Conservation (phyloP, 1,140 invertebrate genomes). For the Zaprionus ghesquierei region DNA sequence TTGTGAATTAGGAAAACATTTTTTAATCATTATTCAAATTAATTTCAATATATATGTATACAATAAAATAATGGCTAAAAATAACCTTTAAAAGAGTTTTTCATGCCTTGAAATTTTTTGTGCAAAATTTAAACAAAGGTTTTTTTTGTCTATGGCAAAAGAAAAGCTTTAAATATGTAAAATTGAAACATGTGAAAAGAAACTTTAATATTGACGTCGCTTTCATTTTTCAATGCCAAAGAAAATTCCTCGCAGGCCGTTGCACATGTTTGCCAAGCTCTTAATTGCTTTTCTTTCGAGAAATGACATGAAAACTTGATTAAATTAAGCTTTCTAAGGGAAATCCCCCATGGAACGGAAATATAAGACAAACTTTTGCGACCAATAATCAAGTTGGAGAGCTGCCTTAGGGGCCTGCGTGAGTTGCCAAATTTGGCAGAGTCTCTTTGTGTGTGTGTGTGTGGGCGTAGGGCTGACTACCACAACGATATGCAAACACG, state of each 20-base stretch:
- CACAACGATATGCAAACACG: slow-evolving; percentile 6
- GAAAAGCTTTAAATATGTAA: no score
- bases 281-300: background rate
- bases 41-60: background rate
- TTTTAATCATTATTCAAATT: no score
- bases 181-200: no score
- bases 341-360: background rate
- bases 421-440: slow-evolving; percentile 14
- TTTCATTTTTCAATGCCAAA: no score
- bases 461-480: slow-evolving; percentile 11
- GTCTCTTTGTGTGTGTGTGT: slow-evolving; percentile 1
- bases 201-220: no score
- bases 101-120: no score
- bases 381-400: slow-evolving; percentile 18
- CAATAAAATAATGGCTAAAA: background rate
- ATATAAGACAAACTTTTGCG: slow-evolving; percentile 4
- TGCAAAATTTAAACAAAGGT: no score
- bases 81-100: background rate
- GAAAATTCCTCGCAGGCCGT: no score
- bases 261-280: background rate
- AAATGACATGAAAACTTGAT: background rate
- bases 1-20: no score
- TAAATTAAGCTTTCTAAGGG: background rate
- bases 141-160: no score
- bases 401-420: slow-evolving; percentile 1